Conservation (phyloP, 2,113 vertebrate genomes). For the Trochalopteron elliotii region DNA sequence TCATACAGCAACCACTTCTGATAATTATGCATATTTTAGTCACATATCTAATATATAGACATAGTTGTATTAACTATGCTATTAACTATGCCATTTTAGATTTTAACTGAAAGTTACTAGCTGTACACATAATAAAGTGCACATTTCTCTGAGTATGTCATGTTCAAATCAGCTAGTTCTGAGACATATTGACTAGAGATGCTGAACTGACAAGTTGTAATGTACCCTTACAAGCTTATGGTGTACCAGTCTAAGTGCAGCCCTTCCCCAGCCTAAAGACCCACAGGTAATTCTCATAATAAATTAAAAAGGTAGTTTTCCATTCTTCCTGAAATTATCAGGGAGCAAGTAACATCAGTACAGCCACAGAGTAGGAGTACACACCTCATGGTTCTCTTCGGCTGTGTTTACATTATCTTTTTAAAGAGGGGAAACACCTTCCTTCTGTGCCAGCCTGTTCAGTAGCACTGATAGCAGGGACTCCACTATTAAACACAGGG, state of each 20-base stretch:
- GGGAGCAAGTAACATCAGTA: not conserved
- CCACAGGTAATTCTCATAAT: not conserved
- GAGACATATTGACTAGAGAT: not conserved
- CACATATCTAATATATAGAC: not conserved
- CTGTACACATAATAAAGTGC: not conserved
- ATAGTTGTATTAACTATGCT: not conserved
- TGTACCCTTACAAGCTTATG: not conserved
- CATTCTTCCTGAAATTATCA: not conserved
- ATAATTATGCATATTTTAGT: not conserved
- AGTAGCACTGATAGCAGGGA: not conserved
- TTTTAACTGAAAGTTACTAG: not conserved
- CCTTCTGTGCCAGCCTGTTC: not conserved
- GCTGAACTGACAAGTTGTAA: not conserved
- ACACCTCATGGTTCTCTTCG: not conserved
- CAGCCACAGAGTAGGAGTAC: not conserved
- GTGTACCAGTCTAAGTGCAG: not conserved
- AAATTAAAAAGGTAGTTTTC: not conserved
- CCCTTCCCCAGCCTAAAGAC: not conserved
- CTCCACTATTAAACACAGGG: not conserved
- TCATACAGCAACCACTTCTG: not conserved
- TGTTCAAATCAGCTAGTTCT: not conserved
- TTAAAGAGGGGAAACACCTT: not conserved
- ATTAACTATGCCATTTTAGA: not conserved
- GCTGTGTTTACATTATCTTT: not conserved
- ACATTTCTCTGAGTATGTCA: not conserved